phyloP scores from a whole-genome alignment of 37 sponge, comb jelly and placozoan species.

The Tethya wilhelma region DNA sequence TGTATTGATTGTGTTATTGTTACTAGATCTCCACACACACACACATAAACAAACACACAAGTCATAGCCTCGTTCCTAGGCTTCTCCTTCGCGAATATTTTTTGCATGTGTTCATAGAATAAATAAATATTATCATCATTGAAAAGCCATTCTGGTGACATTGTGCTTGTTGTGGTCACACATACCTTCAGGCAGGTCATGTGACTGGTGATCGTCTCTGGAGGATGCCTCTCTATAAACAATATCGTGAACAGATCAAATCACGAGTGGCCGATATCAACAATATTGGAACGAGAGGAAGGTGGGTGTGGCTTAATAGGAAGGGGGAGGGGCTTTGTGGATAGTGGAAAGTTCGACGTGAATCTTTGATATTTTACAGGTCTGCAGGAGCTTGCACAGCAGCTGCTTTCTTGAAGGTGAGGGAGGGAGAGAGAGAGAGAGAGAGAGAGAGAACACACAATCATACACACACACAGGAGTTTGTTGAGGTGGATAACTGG shows the following conservation, averaged over 20 bases:
- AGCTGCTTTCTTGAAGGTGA: slow-evolving; percentile 85
- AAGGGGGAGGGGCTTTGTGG: neutral
- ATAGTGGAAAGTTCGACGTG: neutral
- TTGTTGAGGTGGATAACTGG: slow-evolving; percentile 75
- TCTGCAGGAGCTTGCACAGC: slow-evolving; percentile 92
- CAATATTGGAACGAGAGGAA: slow-evolving; percentile 64
- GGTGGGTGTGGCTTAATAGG: neutral
- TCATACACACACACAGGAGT: no score
- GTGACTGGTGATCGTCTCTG: slow-evolving; percentile 84
- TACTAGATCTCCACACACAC: no score
- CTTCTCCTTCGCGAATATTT: neutral
- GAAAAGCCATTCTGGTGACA: no score
- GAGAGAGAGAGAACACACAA: no score
- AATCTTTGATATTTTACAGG: slow-evolving; percentile 14
- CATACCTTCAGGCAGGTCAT: slow-evolving; percentile 53
- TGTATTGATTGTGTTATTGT: no score
- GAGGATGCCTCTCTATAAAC: slow-evolving; percentile 91
- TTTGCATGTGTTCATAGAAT: neutral
- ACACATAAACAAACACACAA: no score
- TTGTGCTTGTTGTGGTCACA: neutral
- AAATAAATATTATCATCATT: no score
- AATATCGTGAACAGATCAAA: slow-evolving; percentile 83
- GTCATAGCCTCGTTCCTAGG: no score
- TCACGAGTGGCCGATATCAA: slow-evolving; percentile 84
- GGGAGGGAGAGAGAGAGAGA: neutral